Percentiles rank a stretch among this genome's conserved stretches.
Evolutionary conservation across 2,113 vertebrate genomes (phyloP).

Genomic region (Papio anubis): DNA sequence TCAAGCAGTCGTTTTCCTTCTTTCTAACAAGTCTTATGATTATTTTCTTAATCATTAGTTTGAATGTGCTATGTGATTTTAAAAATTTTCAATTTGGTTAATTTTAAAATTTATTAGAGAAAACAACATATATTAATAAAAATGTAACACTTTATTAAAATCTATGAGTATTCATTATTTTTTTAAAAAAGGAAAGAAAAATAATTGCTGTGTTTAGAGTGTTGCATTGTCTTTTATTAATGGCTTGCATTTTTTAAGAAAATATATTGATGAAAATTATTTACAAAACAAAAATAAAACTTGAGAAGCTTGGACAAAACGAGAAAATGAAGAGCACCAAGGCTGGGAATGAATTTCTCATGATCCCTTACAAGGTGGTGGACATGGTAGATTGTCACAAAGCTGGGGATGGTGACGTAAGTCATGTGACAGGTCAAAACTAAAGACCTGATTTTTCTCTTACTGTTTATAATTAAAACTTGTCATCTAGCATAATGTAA

Average conservation of each 20-base stretch:
- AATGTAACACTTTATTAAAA: neutral
- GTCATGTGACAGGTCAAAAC: neutral
- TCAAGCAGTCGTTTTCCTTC: neutral
- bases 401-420: neutral
- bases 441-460: neutral
- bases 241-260: neutral
- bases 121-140: neutral
- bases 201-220: neutral
- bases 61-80: neutral
- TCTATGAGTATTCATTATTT: neutral
- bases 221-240: neutral
- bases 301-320: neutral
- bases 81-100: neutral
- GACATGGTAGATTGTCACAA: rapidly evolving
- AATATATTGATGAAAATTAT: neutral
- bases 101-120: neutral
- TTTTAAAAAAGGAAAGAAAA: neutral
- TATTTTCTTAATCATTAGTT: neutral
- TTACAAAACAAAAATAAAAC: neutral
- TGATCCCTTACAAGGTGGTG: neutral
- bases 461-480: neutral
- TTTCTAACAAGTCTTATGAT: neutral
- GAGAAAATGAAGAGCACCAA: neutral
- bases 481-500: neutral
- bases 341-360: neutral